Conservation (phyloP, 2,113 vertebrate genomes). For the Atlantisia rogersi region DNA sequence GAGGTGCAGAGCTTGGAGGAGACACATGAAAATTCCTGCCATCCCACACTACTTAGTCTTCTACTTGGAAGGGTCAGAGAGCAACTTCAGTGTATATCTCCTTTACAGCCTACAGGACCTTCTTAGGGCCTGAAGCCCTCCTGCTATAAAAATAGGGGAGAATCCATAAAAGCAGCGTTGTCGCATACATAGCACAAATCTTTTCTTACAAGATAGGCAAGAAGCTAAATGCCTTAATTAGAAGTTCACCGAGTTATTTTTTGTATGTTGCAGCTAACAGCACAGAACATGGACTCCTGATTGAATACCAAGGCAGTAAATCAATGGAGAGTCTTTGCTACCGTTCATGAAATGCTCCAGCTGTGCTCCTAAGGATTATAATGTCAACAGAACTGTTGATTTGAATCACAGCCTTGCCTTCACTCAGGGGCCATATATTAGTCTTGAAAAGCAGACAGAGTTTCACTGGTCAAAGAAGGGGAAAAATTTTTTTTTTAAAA, state of each 20-base stretch:
- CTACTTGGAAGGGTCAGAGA: background rate
- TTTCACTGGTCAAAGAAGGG: slow-evolving; percentile 19
- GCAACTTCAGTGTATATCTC: background rate
- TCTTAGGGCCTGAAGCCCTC: background rate
- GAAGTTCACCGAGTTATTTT: slow-evolving; percentile 42
- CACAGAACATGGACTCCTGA: slow-evolving; percentile 62
- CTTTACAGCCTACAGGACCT: background rate
- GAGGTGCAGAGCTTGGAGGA: background rate
- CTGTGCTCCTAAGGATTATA: slow-evolving; percentile 69
- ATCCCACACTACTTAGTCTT: background rate
- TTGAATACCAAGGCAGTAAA: slow-evolving; percentile 70
- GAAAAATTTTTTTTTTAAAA: background rate
- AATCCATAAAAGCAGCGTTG: slow-evolving; percentile 45
- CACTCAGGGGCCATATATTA: slow-evolving; percentile 53
- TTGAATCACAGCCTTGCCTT: slow-evolving; percentile 71
- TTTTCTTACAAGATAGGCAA: slow-evolving; percentile 17
- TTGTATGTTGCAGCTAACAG: slow-evolving; percentile 17
- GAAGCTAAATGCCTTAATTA: slow-evolving; percentile 56
- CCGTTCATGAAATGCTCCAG: slow-evolving; percentile 68
- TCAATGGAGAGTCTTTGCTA: slow-evolving; percentile 61
- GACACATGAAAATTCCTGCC: background rate
- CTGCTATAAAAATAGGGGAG: slow-evolving; percentile 58
- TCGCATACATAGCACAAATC: slow-evolving; percentile 30
- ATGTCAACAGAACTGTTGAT: slow-evolving; percentile 72
- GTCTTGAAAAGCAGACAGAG: slow-evolving; percentile 54